Evolutionary conservation across 2,113 vertebrate genomes (phyloP).

Genomic region (Amblyopsis rosae): DNA sequence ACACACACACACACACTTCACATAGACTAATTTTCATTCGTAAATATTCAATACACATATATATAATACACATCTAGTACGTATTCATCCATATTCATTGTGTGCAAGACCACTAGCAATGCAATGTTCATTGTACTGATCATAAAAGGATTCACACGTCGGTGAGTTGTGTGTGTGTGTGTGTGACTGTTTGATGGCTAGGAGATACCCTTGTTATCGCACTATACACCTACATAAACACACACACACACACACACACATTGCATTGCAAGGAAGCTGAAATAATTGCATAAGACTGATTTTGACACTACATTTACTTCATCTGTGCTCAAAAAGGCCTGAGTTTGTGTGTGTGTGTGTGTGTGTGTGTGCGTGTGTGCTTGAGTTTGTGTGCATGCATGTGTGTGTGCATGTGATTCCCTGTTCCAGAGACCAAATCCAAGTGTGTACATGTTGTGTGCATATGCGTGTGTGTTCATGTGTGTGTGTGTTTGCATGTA

Average conservation of each 20-base stretch:
- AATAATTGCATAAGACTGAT: conserved; percentile 57
- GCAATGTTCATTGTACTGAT: conserved; percentile 22
- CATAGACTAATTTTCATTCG: background rate
- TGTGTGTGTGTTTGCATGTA: conserved; percentile 1
- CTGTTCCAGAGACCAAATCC: background rate
- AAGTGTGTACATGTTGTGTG: no score
- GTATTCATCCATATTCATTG: conserved; percentile 18
- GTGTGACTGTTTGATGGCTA: background rate
- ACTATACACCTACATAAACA: conserved; percentile 1
- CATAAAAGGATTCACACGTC: background rate
- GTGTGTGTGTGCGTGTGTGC: conserved; percentile 16
- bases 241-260: conserved; percentile 9
- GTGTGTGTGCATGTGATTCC: conserved; percentile 9
- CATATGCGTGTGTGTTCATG: conserved; percentile 4
- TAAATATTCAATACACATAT: background rate
- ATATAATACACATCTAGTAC: background rate
- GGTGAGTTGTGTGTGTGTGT: background rate
- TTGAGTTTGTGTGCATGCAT: conserved; percentile 5
- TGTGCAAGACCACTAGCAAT: background rate
- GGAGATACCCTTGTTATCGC: background rate
- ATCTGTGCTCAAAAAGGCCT: conserved; percentile 19
- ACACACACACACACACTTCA: background rate
- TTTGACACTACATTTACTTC: conserved; percentile 32
- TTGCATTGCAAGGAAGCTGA: conserved; percentile 48
- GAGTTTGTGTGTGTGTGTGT: conserved; percentile 8